phyloP scores from a whole-genome alignment of 1,140 invertebrate species.

The Rhyacophila brunnea region DNA sequence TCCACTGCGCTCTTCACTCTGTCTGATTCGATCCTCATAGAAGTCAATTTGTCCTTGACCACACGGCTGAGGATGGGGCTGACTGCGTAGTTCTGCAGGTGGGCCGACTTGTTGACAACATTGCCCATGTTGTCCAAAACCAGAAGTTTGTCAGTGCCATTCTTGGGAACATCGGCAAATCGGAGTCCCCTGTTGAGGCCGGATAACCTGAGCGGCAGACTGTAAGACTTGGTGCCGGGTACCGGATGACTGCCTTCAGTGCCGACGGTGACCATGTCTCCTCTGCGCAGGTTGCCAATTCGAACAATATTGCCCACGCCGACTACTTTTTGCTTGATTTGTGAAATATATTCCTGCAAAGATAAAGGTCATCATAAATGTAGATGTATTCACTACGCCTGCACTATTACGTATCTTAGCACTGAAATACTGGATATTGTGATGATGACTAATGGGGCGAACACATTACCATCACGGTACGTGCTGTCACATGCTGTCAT shows the following conservation, averaged over 20 bases:
- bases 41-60: constrained; percentile 54
- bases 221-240: constrained; percentile 46
- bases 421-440: too few species aligned
- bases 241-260: constrained; percentile 34
- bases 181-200: constrained; percentile 50
- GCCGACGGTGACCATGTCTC: constrained; percentile 47
- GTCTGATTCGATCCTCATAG: constrained; percentile 54
- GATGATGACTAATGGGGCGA: too few species aligned
- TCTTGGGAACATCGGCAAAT: constrained; percentile 52
- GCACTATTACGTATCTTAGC: too few species aligned
- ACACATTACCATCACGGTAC: too few species aligned
- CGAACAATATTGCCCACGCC: constrained; percentile 61
- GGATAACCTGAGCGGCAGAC: constrained; percentile 51
- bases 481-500: too few species aligned
- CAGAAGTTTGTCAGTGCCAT: constrained; percentile 52
- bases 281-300: constrained; percentile 51
- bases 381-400: too few species aligned
- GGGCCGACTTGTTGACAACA: constrained; percentile 51
- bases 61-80: constrained; percentile 49
- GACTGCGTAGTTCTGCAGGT: constrained; percentile 50
- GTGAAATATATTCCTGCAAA: constrained; percentile 63
- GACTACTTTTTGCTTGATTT: constrained; percentile 62
- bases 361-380: too few species aligned
- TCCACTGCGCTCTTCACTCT: constrained; percentile 58
- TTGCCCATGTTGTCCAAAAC: constrained; percentile 51